These are phyloP conservation scores for Monomorium pharaonis DNA, from an alignment of 1,140 invertebrate species.

Conservation along the genomic window DNA sequence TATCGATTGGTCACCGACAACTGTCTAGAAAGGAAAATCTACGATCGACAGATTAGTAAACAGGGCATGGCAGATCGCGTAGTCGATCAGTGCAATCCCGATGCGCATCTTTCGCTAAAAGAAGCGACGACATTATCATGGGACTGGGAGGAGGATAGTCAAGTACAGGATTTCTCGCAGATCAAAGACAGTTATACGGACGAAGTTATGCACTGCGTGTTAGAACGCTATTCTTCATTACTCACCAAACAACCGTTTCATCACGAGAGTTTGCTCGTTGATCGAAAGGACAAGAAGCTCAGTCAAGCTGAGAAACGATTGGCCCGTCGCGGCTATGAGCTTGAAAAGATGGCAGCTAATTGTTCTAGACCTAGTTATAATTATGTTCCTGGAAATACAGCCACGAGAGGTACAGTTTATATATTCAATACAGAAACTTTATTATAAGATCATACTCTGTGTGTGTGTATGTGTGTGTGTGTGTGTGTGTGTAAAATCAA, in stretches of 20 bases:
- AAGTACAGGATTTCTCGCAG: conserved; percentile 89
- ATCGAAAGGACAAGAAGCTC: conserved; percentile 97
- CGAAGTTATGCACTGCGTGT: conserved; percentile 91
- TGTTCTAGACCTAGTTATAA: conserved; percentile 83
- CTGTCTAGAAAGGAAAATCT: conserved; percentile 98
- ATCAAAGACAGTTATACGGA: conserved; percentile 92
- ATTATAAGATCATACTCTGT: background rate
- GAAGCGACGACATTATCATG: conserved; percentile 97
- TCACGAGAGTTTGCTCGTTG: conserved; percentile 98
- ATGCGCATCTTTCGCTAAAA: conserved; percentile 97
- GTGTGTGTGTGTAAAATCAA: too few species aligned
- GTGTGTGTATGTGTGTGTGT: too few species aligned
- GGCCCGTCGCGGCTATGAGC: conserved; percentile 96
- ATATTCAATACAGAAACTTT: background rate
- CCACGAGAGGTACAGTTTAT: conserved; percentile 79
- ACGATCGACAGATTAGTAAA: conserved; percentile 99
- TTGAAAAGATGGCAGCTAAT: conserved; percentile 95
- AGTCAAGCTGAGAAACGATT: conserved; percentile 97
- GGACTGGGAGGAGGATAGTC: conserved; percentile 94
- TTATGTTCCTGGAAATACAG: conserved; percentile 84
- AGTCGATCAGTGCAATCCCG: conserved; percentile 98
- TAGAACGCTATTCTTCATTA: conserved; percentile 88
- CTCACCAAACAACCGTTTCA: conserved; percentile 97
- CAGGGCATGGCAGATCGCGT: conserved; percentile 98
- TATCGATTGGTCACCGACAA: conserved; percentile 99